phyloP scores from a whole-genome alignment of 2,888 invertebrate species.

The Morinoia aosen region DNA sequence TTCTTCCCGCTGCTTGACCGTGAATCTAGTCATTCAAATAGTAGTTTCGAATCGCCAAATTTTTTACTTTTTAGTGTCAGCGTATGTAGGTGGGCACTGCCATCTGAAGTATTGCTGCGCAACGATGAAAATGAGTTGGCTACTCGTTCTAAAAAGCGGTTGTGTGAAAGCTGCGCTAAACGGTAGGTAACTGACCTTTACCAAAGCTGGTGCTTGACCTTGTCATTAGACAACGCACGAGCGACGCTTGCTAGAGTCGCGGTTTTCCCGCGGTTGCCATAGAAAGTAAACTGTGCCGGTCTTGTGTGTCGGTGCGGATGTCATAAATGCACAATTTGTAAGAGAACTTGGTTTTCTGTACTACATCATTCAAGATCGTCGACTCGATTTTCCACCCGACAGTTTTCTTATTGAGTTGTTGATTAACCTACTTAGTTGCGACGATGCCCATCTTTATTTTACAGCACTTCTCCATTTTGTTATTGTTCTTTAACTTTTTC shows the following conservation, averaged over 20 bases:
- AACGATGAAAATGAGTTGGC: background rate
- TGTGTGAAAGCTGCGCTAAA: background rate
- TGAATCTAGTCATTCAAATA: too few species aligned
- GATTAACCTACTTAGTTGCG: too few species aligned
- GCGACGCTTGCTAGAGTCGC: background rate
- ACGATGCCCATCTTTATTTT: background rate
- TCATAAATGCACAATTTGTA: background rate
- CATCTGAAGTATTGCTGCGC: background rate
- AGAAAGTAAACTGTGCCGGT: background rate
- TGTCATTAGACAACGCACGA: background rate
- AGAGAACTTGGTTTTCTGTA: background rate
- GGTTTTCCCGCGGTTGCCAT: background rate
- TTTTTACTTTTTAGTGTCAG: too few species aligned
- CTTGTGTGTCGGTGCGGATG: background rate
- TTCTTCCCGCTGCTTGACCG: too few species aligned
- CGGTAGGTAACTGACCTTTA: background rate
- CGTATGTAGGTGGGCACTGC: background rate
- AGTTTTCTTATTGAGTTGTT: too few species aligned
- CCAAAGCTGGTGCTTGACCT: background rate
- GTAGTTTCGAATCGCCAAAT: too few species aligned
- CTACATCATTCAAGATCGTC: too few species aligned
- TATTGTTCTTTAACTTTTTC: too few species aligned
- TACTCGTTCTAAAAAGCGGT: background rate
- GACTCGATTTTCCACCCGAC: too few species aligned
- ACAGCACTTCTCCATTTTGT: background rate